These are phyloP conservation scores for Neria commutata DNA, from an alignment of 2,888 invertebrate species.

Conservation along the genomic window DNA sequence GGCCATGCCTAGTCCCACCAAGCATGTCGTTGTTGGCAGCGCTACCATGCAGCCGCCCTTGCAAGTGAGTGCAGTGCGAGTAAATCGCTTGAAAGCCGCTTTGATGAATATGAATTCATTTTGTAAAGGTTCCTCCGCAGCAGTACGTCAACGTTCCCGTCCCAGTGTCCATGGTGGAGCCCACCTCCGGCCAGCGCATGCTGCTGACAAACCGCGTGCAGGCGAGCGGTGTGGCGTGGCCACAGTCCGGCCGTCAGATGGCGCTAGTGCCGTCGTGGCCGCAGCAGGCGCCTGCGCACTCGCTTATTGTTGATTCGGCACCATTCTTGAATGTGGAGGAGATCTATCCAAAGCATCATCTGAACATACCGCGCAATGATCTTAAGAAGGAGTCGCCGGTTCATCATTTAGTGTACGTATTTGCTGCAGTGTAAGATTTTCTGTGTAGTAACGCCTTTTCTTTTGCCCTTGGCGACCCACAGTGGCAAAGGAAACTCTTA, in stretches of 20 bases:
- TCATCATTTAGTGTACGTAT: slow-evolving; percentile 62
- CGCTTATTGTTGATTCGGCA: slow-evolving; percentile 77
- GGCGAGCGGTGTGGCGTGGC: slow-evolving; percentile 62
- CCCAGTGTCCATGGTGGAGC: slow-evolving; percentile 92
- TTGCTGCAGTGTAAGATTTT: neutral
- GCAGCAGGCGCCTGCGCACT: slow-evolving; percentile 74
- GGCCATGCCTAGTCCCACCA: slow-evolving; percentile 73
- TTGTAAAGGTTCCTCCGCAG: slow-evolving; percentile 74
- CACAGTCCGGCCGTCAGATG: slow-evolving; percentile 71
- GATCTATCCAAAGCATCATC: slow-evolving; percentile 67
- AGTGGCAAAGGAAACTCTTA: slow-evolving; percentile 59
- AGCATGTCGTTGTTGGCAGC: slow-evolving; percentile 66
- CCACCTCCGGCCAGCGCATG: slow-evolving; percentile 80
- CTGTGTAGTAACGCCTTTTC: neutral
- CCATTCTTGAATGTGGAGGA: slow-evolving; percentile 72
- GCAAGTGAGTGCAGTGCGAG: slow-evolving; percentile 49
- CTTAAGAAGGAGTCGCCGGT: slow-evolving; percentile 67
- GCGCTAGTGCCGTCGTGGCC: slow-evolving; percentile 86
- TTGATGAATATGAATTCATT: too few relatives aligned
- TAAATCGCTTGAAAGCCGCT: neutral
- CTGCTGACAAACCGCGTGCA: slow-evolving; percentile 68
- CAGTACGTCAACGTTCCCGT: slow-evolving; percentile 75
- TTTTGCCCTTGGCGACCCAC: too few relatives aligned
- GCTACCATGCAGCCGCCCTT: slow-evolving; percentile 64
- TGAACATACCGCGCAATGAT: slow-evolving; percentile 66